phyloP scores from a whole-genome alignment of 2,113 vertebrate species.

The Notothenia coriiceps region DNA sequence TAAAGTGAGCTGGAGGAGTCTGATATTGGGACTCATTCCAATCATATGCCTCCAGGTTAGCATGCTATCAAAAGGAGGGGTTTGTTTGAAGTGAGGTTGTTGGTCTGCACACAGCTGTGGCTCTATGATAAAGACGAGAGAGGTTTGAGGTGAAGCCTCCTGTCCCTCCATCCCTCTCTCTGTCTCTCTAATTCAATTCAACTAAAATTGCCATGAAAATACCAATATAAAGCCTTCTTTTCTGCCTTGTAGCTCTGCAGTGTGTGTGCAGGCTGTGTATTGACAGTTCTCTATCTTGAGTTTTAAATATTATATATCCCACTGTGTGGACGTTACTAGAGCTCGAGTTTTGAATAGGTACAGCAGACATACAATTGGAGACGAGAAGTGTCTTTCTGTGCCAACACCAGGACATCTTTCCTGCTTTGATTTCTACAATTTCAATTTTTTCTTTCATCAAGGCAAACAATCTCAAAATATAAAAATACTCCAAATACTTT shows the following conservation, averaged over 20 bases:
- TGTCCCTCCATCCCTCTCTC: slow-evolving; percentile 37
- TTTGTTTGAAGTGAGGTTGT: slow-evolving; percentile 71
- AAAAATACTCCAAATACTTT: slow-evolving; percentile 38
- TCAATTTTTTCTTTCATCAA: slow-evolving; percentile 46
- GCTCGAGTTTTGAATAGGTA: background rate
- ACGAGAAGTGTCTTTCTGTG: slow-evolving; percentile 6
- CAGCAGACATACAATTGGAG: slow-evolving; percentile 4
- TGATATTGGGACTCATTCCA: slow-evolving; percentile 65
- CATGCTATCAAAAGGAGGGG: slow-evolving; percentile 63
- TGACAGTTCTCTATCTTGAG: background rate
- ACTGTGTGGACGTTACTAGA: slow-evolving; percentile 4
- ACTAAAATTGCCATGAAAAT: slow-evolving; percentile 23
- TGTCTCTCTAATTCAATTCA: slow-evolving; percentile 40
- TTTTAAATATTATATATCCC: slow-evolving; percentile 25
- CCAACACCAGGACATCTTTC: slow-evolving; percentile 15
- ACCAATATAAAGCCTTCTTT: slow-evolving; percentile 16
- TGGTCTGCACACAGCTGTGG: slow-evolving; percentile 67
- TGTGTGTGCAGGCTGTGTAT: background rate
- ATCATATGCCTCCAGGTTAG: slow-evolving; percentile 74
- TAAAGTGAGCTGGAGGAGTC: slow-evolving; percentile 60
- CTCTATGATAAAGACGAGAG: slow-evolving; percentile 70
- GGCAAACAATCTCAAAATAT: slow-evolving; percentile 54
- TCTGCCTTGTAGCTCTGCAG: background rate
- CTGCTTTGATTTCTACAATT: slow-evolving; percentile 43
- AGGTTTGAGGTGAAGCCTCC: slow-evolving; percentile 60